A percentile compares a stretch with the other conserved stretches of the same genome.
Evolutionary conservation across 2,888 invertebrate species (phyloP).

Genomic region (Drosophila helvetica): DNA sequence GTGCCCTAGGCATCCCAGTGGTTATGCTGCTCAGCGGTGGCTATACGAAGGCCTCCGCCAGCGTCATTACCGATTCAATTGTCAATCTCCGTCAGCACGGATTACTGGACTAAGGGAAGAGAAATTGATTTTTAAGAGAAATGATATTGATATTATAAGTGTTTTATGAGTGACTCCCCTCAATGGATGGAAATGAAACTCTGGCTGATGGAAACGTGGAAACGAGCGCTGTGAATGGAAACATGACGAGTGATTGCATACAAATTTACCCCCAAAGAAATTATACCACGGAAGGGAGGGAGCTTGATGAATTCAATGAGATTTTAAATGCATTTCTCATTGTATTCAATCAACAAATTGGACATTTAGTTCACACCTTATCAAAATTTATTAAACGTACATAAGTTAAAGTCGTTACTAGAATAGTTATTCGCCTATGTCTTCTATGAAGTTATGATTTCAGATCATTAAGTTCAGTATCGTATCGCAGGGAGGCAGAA

Average conservation of each 20-base stretch:
- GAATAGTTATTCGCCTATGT: slow-evolving; percentile 36
- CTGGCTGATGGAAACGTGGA: background rate
- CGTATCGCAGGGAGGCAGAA: slow-evolving; percentile 32
- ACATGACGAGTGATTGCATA: background rate
- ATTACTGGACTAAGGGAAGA: slow-evolving; percentile 83
- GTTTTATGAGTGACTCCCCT: background rate
- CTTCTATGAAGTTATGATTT: slow-evolving; percentile 49
- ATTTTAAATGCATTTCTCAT: too few species aligned
- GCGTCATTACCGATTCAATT: slow-evolving; percentile 93
- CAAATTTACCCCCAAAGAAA: background rate
- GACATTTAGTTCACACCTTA: slow-evolving; percentile 20
- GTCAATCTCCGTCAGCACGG: slow-evolving; percentile 88
- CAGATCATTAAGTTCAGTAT: slow-evolving; percentile 45
- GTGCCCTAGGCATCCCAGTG: slow-evolving; percentile 88
- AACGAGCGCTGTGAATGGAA: slow-evolving; percentile 32
- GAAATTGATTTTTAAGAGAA: background rate
- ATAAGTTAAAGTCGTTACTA: slow-evolving; percentile 39
- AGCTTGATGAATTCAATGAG: background rate
- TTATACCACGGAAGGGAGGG: background rate
- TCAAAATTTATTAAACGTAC: slow-evolving; percentile 41
- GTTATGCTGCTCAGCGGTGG: slow-evolving; percentile 96
- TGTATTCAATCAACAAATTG: background rate
- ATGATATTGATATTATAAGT: background rate
- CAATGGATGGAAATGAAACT: background rate
- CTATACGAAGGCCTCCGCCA: slow-evolving; percentile 90